Base-by-base conservation (phyloP, 2,797 vertebrate species). In the Rhinatrema bivittatum region DNA sequence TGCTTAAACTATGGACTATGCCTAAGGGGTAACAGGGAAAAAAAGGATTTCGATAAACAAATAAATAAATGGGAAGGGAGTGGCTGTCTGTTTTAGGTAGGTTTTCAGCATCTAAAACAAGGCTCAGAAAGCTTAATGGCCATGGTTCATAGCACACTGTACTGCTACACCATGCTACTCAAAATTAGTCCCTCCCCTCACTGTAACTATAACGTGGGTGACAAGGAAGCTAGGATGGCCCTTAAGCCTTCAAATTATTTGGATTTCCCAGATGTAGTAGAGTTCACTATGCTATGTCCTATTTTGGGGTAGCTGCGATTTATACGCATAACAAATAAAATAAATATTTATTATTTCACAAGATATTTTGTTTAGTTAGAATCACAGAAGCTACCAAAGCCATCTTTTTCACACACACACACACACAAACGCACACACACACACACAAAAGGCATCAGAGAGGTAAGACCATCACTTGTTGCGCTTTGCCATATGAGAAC, bases 101-200 rank as follows among this genome's bases (percentile, higher is more conserved):
- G n/a, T n/a, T n/a, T n/a, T n/a, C n/a, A n/a, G n/a, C n/a, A n/a
- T n/a, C 52, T n/a, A 10, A 16, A 62, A 62, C 47, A 39, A 60
- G 45, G 60, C 45, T 28, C 50, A n/a, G n/a, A 46, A 45, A 77
- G 70, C 65, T 69, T 58, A 71, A 79, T 71, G 48, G 61, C 78
- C 46, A 59, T 47, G 52, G 60, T 58, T 66, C 47, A 70, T 53
- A 48, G 20, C 36, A 50, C n/a, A n/a, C n/a, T n/a, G n/a, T n/a
- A n/a, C n/a, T n/a, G n/a, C n/a, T 73, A 65, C 1, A 40, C 43
- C 60, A 66, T 68, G 3, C 20, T 43, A 23, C 65, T 70, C 67
- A 48, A 75, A 76, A 58, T 72, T 64, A 70, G 71, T 31, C 56
- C 29, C 55, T 60, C 50, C 16, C 50, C 41, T 55, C n/a, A n/a